Percentiles rank a stretch among this genome's conserved stretches.
These are phyloP conservation scores for Albula goreensis DNA, from an alignment of 2,113 vertebrate genomes.

Conservation along the genomic window DNA sequence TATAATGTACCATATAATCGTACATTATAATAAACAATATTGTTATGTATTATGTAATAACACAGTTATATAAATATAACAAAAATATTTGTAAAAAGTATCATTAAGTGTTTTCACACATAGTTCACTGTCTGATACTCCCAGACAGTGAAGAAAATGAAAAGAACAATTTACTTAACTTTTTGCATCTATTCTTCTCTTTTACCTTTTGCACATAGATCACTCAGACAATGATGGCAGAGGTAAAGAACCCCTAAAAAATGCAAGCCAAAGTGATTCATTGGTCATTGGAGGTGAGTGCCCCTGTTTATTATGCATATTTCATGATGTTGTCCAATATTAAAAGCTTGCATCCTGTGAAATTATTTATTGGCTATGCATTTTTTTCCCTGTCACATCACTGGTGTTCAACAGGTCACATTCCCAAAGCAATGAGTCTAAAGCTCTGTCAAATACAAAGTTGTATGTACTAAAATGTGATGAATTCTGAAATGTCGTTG, in stretches of 20 bases:
- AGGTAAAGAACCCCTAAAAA: constrained; percentile 73
- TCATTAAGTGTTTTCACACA: no score
- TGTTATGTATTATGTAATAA: no score
- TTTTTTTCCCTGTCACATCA: neutral
- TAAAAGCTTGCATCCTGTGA: neutral
- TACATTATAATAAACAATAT: no score
- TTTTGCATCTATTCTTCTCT: neutral
- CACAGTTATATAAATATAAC: no score
- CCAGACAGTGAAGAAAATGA: no score
- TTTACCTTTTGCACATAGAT: constrained; percentile 59
- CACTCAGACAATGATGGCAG: constrained; percentile 74
- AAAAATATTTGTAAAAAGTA: no score
- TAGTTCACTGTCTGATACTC: no score
- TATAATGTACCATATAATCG: neutral
- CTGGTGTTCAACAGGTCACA: neutral
- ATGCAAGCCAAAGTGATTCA: constrained; percentile 73
- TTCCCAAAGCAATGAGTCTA: neutral
- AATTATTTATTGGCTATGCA: neutral
- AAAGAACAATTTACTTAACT: neutral
- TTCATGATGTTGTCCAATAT: neutral
- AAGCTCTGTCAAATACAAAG: neutral
- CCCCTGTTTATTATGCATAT: neutral
- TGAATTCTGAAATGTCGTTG: no score
- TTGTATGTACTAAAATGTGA: neutral
- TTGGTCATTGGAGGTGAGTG: constrained; percentile 44